Base-by-base conservation (phyloP, 2,797 vertebrate species). In the Enteromius fasciolatus region DNA sequence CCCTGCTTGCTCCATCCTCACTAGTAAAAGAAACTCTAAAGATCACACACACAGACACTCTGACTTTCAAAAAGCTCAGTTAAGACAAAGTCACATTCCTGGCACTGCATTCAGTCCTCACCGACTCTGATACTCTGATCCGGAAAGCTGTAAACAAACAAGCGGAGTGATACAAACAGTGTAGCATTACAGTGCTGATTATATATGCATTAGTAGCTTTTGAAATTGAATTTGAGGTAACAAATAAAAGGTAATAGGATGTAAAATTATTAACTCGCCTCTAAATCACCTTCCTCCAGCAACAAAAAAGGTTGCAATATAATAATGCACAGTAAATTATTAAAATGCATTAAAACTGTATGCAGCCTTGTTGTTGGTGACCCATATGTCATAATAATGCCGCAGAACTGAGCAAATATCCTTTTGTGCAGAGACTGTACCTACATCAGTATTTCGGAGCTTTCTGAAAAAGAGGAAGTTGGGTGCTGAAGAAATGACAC, bases 401-500 rank as follows among this genome's bases (percentile, higher is more conserved):
- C 48, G 25, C 48, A 67, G 61, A 66, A 50, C 36, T 28, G 0
- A 36, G 25, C 4, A 25, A 72, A 25, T 28, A 3, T 41, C 10
- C 4, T 39, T 70, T 36, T 36, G n/a, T 25, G 69, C 41, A 28
- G 36, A 50, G 25, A 25, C 28, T 79, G 68, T 20, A 36, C 14
- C 25, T 28, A 17, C 25, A 54, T 77, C 33, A 75, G 73, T 12
- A 69, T 31, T 64, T 14, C 41, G 44, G 50, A 83, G 64, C 9
- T 31, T 72, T 83, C 63, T n/a, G 46, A 61, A 41, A 59, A 69
- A 18, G 54, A 72, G 36, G 52, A 46, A 25, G 61, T 68, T 18
- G 48, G 63, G 68, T 78, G 80, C 33, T 41, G 0, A 75, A 83
- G 73, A 85, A 83, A 80, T 74, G 66, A 80, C 84, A 78, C 36